Evolutionary conservation across 2,797 vertebrate species (phyloP), one percentile per base, ranked within the genome.

Genomic region (Hylomyscus alleni): DNA sequence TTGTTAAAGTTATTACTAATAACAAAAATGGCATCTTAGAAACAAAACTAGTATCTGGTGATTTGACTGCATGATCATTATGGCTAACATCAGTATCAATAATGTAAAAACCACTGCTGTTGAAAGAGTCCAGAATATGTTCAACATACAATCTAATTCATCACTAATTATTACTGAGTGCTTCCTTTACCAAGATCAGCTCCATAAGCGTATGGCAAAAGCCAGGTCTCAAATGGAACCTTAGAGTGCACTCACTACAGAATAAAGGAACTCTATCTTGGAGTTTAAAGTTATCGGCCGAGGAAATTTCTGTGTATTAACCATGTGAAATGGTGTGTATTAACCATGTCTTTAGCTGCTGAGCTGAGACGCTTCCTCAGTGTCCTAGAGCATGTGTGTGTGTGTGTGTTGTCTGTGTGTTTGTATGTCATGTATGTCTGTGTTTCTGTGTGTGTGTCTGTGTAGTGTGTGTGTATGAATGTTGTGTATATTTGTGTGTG

Each of bases 271-370:
- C 31, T 58, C 85, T 40, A 54, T 40, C 26, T 37, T 80, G n/a
- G 22, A 73, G 37, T 90, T 95, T 91, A 93, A 96, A 91, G 92
- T 90, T 22, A 89, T 14, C 34, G 54, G 29, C 20, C 72, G 69
- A 82, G 54, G 62, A 34, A 83, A 44, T 72, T 76, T 91, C 73
- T 75, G 52, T 50, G 20, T 14, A 6, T 67, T 69, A 78, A 86
- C 14, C 7, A 60, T 0, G 0, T 54, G 12, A 31, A 67, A 34
- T 67, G 56, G 29, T 47, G 58, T 56, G 26, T 11, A 9, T 62
- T 72, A 80, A 87, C 12, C 10, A 67, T 0, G 0, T 60, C 82
- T 50, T 85, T 22, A 81, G 20, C 88, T 20, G 44, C 20, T 72
- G 52, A 91, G 34, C 50, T 91, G 31, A 50, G 34, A 90, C 24